Evolutionary conservation across 2,797 vertebrate species (phyloP), one percentile per base, ranked within the genome.

Genomic region (Poliocrania exsul): DNA sequence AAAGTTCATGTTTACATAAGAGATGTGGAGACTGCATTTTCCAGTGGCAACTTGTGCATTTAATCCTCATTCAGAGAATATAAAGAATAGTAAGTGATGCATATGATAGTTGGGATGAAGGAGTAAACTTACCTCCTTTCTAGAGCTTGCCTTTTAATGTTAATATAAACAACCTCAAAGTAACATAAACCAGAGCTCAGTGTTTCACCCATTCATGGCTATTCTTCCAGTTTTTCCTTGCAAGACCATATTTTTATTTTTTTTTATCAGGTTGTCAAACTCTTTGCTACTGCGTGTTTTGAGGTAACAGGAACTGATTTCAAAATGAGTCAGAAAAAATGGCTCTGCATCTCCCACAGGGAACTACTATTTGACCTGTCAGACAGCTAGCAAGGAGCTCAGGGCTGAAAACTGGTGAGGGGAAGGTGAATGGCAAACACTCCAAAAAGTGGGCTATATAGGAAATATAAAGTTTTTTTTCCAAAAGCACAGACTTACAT

Each of bases 111-210:
- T 25, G 6, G 8, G 26, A 64, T 75, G 47, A 71, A 87, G 31
- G 18, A 47, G 9, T 42, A 93, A 94, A 93, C 31, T 42, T 74
- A 70, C 13, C 38, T 74, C 42, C 54, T 91, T 93, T 47, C 38
- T 83, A 70, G 16, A 78, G 5, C 14, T 88, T n/a, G 2, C 6
- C 2, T 81, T 96, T 82, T 87, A 92, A 89, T 42, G 26, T 26
- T 92, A 72, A 46, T 78, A 75, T 83, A 92, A 94, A 89, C 75
- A 91, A 70, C 4, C 21, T 75, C 47, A 37, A 66, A 86, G 54
- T 83, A 90, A 93, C 25, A 62, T 67, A 90, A 93, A 79, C 65
- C 81, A 94, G 70, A 95, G 60, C 60, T 49, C 77, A 62, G 11
- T 24, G 14, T 91, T 91, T 93, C 87, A 81, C 51, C 57, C 54